A percentile compares a stretch with the other conserved stretches of the same genome.
phyloP scores from a whole-genome alignment of 53 echinoderm and acorn worm species.

The Temnopleurus reevesii region DNA sequence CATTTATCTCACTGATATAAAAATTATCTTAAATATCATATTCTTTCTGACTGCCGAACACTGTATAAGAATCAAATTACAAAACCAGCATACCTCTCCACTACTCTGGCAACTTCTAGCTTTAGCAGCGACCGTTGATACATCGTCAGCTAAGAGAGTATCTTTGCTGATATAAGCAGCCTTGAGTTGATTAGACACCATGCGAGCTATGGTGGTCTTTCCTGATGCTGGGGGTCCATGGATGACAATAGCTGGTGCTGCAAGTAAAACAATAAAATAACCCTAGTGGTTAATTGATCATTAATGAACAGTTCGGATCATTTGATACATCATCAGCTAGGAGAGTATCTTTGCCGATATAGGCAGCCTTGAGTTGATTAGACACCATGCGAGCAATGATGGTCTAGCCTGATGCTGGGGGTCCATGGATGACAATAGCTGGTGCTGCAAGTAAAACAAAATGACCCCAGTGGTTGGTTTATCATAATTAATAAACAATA shows the following conservation, averaged over 20 bases:
- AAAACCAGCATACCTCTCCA: constrained; percentile 90
- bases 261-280: neutral
- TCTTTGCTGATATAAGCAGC: constrained; percentile 94
- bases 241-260: constrained; percentile 87
- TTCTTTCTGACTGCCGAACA: no score
- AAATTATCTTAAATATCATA: no score
- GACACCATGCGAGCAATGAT: constrained; percentile 83
- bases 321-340: constrained; percentile 73
- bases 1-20: no score
- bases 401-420: constrained; percentile 92
- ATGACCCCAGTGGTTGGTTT: no score
- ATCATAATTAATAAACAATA: no score
- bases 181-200: constrained; percentile 87
- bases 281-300: no score
- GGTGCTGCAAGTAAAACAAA: constrained; percentile 55
- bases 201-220: constrained; percentile 89
- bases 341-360: constrained; percentile 83
- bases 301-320: no score
- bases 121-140: constrained; percentile 84
- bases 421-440: constrained; percentile 85
- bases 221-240: constrained; percentile 96
- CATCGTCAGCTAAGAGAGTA: constrained; percentile 87
- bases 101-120: constrained; percentile 76
- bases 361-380: constrained; percentile 77
- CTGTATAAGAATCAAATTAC: no score